Conservation (phyloP, 2,113 vertebrate genomes). For the Rallus limicola region DNA sequence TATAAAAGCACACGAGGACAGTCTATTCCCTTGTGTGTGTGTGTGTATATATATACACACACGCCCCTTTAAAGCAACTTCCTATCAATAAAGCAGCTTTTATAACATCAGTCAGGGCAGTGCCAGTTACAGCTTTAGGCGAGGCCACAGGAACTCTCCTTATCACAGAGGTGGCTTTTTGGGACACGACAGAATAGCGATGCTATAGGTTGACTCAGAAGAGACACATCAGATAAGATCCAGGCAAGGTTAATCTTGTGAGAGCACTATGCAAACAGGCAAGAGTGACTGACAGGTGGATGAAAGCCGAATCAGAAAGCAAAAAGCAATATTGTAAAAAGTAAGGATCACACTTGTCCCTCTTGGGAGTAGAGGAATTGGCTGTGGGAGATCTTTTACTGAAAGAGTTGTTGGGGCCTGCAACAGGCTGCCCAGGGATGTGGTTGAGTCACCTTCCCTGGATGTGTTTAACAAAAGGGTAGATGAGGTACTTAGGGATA, state of each 20-base stretch:
- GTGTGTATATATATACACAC: too few species aligned
- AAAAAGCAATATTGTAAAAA: neutral
- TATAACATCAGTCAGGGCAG: neutral
- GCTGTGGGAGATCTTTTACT: neutral
- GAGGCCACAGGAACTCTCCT: neutral
- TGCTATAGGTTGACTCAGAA: neutral
- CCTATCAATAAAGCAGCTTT: neutral
- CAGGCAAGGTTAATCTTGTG: neutral
- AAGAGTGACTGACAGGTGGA: rapidly evolving
- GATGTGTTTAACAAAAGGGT: too few species aligned
- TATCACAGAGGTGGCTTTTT: neutral
- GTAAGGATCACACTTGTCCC: neutral
- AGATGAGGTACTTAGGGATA: too few species aligned
- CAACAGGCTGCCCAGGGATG: too few species aligned
- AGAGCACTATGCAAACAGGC: neutral
- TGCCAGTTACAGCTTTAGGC: rapidly evolving
- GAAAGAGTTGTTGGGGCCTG: too few species aligned
- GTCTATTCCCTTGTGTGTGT: neutral
- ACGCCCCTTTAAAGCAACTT: neutral
- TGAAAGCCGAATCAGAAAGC: neutral
- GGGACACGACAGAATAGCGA: neutral
- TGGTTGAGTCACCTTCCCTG: too few species aligned
- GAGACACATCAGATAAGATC: neutral
- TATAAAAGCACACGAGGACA: neutral
- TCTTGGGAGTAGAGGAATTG: neutral